Evolutionary conservation across 2,113 vertebrate genomes (phyloP).

Genomic region (Zosterops hypoxanthus): DNA sequence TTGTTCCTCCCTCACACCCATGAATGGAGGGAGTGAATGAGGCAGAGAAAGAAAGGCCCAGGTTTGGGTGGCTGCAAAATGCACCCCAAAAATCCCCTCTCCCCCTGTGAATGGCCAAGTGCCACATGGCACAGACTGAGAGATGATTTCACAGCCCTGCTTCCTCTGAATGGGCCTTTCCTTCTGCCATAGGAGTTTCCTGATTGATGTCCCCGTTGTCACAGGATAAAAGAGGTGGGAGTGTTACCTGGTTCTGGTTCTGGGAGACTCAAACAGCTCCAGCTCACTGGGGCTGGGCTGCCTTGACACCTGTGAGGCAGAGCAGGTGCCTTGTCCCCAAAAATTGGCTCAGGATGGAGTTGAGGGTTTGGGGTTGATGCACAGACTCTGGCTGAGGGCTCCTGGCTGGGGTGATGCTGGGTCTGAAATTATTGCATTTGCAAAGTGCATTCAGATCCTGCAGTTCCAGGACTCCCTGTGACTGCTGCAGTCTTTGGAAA

Average conservation of each 20-base stretch:
- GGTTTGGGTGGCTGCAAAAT: neutral
- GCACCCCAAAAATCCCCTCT: neutral
- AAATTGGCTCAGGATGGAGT: neutral
- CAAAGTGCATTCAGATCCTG: neutral
- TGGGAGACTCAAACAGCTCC: neutral
- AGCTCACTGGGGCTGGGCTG: accelerated
- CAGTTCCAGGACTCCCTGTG: neutral
- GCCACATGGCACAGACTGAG: neutral
- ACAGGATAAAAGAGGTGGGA: neutral
- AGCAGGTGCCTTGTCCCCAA: accelerated
- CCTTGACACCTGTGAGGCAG: neutral
- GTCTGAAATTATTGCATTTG: neutral
- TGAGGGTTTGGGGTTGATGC: neutral
- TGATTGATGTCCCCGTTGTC: neutral
- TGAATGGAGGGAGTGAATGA: neutral
- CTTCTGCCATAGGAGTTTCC: neutral
- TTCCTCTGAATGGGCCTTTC: neutral
- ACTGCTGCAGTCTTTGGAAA: neutral
- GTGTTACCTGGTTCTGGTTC: neutral
- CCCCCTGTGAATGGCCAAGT: neutral
- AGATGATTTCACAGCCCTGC: neutral
- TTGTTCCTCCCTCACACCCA: neutral
- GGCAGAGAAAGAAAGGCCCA: neutral
- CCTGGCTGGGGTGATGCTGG: neutral
- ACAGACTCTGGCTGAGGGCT: neutral